phyloP scores from a whole-genome alignment of 2,113 vertebrate species.

The Ceyx margarethae region DNA sequence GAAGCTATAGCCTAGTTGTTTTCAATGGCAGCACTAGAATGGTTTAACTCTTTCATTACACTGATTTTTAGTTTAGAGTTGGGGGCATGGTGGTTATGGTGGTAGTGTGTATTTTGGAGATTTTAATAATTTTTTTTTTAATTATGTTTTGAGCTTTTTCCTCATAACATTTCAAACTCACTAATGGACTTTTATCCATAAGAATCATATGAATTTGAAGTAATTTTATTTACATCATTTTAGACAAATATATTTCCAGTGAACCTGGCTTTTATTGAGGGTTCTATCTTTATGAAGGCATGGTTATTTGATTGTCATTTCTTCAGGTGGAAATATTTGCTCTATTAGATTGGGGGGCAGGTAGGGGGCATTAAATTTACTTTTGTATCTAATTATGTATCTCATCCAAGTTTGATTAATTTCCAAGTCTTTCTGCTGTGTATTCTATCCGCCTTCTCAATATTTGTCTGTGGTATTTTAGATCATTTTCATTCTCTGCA shows the following conservation, averaged over 20 bases:
- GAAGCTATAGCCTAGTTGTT: neutral
- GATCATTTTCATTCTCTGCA: neutral
- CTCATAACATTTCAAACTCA: neutral
- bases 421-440: neutral
- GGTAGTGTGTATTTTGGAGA: accelerated
- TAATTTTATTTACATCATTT: neutral
- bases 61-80: neutral
- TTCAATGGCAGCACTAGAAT: neutral
- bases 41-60: neutral
- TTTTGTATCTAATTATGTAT: neutral
- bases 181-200: neutral
- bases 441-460: neutral
- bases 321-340: neutral
- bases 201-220: neutral
- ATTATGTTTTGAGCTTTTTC: neutral
- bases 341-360: neutral
- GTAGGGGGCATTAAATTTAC: neutral
- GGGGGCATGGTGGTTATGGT: no score
- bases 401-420: neutral
- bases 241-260: neutral
- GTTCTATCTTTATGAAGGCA: neutral
- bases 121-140: neutral
- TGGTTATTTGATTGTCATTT: neutral
- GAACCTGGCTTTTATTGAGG: neutral
- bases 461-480: neutral